A percentile compares a stretch with the other conserved stretches of the same genome.
phyloP scores from a whole-genome alignment of 1,140 invertebrate genomes.

The Chionoecetes opilio region DNA sequence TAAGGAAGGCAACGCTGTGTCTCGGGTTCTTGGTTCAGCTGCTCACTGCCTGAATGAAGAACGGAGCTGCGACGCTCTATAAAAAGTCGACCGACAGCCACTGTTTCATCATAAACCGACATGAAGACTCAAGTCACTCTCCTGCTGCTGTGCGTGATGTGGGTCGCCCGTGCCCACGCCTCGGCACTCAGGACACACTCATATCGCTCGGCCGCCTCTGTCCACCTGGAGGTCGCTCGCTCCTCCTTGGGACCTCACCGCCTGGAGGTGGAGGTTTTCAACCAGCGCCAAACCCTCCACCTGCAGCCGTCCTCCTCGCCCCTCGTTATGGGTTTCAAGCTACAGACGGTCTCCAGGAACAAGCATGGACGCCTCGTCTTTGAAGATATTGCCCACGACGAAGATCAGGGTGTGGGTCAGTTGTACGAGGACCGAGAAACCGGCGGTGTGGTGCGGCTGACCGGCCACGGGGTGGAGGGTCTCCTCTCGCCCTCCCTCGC shows the following conservation, averaged over 20 bases:
- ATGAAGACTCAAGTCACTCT: neutral
- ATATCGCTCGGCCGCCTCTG: conserved; percentile 9
- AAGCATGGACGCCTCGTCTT: conserved; percentile 45
- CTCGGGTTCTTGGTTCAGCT: no score
- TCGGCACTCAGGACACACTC: neutral
- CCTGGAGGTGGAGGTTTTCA: conserved; percentile 56
- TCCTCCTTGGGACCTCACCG: neutral
- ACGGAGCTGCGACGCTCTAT: no score
- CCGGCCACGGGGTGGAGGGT: conserved; percentile 46
- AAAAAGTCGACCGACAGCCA: neutral
- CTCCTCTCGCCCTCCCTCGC: conserved; percentile 51
- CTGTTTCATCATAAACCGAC: neutral
- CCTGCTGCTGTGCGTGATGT: neutral
- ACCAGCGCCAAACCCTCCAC: conserved; percentile 36
- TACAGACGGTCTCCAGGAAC: conserved; percentile 43
- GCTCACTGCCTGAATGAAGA: no score
- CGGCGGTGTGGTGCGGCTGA: conserved; percentile 20
- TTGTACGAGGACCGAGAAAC: conserved; percentile 55
- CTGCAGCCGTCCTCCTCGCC: conserved; percentile 40
- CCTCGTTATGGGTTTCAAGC: conserved; percentile 35
- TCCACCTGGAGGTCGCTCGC: neutral
- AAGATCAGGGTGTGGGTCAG: neutral
- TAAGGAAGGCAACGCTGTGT: no score
- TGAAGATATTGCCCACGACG: neutral
- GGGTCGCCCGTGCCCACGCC: conserved; percentile 3